These are phyloP conservation scores for Nicator chloris DNA, from an alignment of 2,113 vertebrate species.

Conservation along the genomic window DNA sequence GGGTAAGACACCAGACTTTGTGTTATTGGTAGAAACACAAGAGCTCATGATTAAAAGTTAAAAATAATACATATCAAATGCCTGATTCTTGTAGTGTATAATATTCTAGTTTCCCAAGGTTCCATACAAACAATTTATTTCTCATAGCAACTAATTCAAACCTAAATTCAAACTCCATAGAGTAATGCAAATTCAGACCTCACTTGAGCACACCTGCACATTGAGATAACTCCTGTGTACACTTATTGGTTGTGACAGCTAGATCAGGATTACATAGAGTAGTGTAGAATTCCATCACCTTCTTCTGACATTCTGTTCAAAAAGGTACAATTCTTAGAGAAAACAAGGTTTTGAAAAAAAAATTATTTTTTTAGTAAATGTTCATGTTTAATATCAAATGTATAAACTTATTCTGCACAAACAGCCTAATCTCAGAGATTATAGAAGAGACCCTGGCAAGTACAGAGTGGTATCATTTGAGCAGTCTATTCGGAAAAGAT, in stretches of 20 bases:
- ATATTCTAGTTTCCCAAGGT: conserved; percentile 18
- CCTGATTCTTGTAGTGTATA: neutral
- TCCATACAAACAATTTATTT: conserved; percentile 21
- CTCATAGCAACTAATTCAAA: conserved; percentile 62
- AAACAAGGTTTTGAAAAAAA: neutral
- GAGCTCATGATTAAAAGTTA: neutral
- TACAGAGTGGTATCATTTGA: neutral
- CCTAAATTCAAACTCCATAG: conserved; percentile 26
- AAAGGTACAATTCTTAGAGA: neutral
- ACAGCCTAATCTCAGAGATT: neutral
- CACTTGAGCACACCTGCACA: conserved; percentile 36
- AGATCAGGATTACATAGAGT: neutral
- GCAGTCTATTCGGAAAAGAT: neutral
- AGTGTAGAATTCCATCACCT: neutral
- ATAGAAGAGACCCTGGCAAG: neutral
- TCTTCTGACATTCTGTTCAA: neutral
- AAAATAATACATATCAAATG: neutral
- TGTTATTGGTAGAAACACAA: neutral
- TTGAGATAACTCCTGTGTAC: conserved; percentile 8
- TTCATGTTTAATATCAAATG: neutral
- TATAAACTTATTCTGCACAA: neutral
- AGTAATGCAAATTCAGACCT: conserved; percentile 48
- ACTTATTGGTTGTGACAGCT: neutral
- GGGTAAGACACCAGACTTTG: neutral
- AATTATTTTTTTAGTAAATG: neutral